Evolutionary conservation across 2,888 invertebrate genomes (phyloP).

Genomic region (Sphaerophoria taeniata): DNA sequence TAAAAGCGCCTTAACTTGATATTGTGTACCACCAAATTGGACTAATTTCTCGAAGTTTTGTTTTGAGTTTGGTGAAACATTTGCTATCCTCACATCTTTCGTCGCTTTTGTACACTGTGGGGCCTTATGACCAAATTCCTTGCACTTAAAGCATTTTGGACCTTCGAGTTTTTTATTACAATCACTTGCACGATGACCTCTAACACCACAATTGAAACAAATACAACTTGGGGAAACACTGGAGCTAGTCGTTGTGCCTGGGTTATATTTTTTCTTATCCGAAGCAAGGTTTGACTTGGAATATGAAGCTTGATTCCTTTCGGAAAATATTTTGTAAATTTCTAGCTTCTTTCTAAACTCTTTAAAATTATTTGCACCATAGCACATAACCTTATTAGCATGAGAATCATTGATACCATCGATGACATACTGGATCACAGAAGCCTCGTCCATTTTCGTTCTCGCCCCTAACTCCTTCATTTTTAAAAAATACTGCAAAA

Average conservation of each 20-base stretch:
- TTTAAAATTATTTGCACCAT: constrained; percentile 54
- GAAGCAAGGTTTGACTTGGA: neutral
- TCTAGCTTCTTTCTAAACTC: constrained; percentile 71
- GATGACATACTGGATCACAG: constrained; percentile 80
- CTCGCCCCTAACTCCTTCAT: constrained; percentile 80
- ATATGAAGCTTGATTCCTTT: neutral
- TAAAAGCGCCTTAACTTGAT: neutral
- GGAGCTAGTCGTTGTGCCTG: neutral
- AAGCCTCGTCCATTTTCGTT: constrained; percentile 78
- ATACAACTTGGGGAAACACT: neutral
- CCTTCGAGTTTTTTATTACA: constrained; percentile 54
- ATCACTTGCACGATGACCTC: constrained; percentile 51
- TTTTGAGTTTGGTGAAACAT: neutral
- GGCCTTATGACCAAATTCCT: no score
- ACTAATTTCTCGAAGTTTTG: constrained; percentile 12
- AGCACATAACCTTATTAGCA: constrained; percentile 59
- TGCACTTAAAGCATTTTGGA: constrained; percentile 27
- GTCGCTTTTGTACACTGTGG: neutral
- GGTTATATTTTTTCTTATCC: constrained; percentile 9
- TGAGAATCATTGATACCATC: constrained; percentile 78
- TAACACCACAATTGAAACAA: constrained; percentile 65
- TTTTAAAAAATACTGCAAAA: constrained; percentile 79
- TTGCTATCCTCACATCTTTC: constrained; percentile 11
- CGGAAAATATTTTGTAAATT: constrained; percentile 49
- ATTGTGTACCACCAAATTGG: neutral